These are phyloP conservation scores for Sinocyclocheilus anophthalmus DNA, from an alignment of 2,113 vertebrate species.

Conservation along the genomic window DNA sequence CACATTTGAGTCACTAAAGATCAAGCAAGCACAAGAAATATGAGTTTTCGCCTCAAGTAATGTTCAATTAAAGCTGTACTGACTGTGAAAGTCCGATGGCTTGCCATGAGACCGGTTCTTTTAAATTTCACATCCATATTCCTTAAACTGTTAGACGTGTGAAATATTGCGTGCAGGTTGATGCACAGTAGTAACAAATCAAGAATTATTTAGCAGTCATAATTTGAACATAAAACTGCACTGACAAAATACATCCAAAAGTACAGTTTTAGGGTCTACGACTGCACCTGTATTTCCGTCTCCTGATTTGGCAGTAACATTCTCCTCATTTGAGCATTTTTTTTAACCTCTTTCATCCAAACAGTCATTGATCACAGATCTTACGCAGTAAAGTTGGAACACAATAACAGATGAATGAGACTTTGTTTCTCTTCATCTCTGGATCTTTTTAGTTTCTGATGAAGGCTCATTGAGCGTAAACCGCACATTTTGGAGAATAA, in stretches of 20 bases:
- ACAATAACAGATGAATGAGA: constrained; percentile 70
- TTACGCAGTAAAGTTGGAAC: constrained; percentile 61
- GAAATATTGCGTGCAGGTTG: neutral
- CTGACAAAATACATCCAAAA: neutral
- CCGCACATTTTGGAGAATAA: constrained; percentile 74
- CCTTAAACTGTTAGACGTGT: constrained; percentile 39
- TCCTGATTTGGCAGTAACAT: constrained; percentile 28
- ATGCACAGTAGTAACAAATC: neutral
- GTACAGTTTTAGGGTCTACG: constrained; percentile 33
- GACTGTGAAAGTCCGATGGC: constrained; percentile 64
- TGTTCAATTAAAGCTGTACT: constrained; percentile 77
- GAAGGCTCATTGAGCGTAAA: constrained; percentile 77
- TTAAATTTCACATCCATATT: constrained; percentile 53
- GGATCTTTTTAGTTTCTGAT: constrained; percentile 68
- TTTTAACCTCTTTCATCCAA: constrained; percentile 45
- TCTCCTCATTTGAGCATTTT: constrained; percentile 19
- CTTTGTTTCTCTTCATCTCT: constrained; percentile 65
- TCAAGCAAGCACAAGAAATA: constrained; percentile 74
- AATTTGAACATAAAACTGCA: constrained; percentile 5
- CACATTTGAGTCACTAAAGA: constrained; percentile 73
- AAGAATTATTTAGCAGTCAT: neutral
- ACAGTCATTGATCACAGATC: constrained; percentile 64
- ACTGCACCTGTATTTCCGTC: neutral
- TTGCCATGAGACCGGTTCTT: constrained; percentile 61
- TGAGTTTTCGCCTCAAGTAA: constrained; percentile 79